Percentiles rank a stretch among this genome's conserved stretches.
phyloP scores from a whole-genome alignment of 2,113 vertebrate genomes.

The Aptenodytes forsteri region DNA sequence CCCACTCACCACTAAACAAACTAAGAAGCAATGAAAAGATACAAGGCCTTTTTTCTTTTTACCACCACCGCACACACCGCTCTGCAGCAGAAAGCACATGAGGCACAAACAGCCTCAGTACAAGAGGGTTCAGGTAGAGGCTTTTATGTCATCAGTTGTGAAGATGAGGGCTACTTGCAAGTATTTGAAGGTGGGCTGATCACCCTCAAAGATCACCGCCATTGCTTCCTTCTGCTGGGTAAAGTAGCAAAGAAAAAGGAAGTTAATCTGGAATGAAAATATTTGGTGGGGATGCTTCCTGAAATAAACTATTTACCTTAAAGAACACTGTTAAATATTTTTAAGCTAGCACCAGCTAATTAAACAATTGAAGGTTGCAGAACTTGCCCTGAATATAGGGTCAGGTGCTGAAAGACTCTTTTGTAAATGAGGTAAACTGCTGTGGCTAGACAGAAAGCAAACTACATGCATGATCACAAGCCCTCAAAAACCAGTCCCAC shows the following conservation, averaged over 20 bases:
- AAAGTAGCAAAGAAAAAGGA: background rate
- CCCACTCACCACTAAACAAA: background rate
- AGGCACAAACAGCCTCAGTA: background rate
- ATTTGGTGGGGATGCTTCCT: background rate
- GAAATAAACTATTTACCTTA: background rate
- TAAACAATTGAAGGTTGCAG: slow-evolving; percentile 8
- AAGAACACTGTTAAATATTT: background rate
- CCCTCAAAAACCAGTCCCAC: background rate
- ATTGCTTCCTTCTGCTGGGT: background rate
- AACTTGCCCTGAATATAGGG: background rate
- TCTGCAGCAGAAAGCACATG: background rate
- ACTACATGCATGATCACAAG: slow-evolving; percentile 16
- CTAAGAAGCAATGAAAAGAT: background rate
- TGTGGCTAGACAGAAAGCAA: slow-evolving; percentile 48
- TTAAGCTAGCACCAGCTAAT: background rate
- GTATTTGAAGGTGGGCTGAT: background rate
- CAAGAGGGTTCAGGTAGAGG: background rate
- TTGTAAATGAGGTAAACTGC: slow-evolving; percentile 31
- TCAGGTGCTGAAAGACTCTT: slow-evolving; percentile 20
- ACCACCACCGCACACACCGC: too few species aligned
- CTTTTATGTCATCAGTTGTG: background rate
- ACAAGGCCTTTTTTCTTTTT: background rate
- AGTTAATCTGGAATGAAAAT: background rate
- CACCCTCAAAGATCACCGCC: background rate
- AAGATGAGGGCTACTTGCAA: background rate